Evolutionary conservation across 2,888 invertebrate species (phyloP), one percentile per base, ranked within the genome.

Genomic region (Molanna angustata): DNA sequence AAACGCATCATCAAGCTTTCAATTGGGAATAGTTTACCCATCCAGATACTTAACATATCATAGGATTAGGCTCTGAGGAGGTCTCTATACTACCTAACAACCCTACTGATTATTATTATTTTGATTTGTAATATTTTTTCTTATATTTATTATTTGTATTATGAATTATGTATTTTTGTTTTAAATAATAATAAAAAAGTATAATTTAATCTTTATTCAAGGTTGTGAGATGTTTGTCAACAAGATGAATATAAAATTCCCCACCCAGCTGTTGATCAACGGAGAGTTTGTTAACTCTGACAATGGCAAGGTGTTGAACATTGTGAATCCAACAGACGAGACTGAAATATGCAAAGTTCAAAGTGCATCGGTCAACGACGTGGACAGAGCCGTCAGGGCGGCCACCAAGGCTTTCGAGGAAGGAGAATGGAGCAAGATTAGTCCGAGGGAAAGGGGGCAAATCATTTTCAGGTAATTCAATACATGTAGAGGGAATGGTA

Each of bases 341-440:
- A 78, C 82, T 48, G 79, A 88, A 4, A 84, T 91, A 44, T 90
- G 90, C 62, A 73, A 84, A 57, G 89, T 83, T 3, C 82, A 86
- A 61, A 78, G 86, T 62, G 94, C 86, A 1, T 86, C 88, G 0
- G 75, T 67, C 0, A 82, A 78, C 2, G 97, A 98, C 68, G 94
- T 97, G 0, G 86, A 96, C 66, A 80, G 74, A 56, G 97, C 97
- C 0, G 95, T 95, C 0, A 78, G 79, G 41, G 92, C 94, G 0
- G 97, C 97, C 0, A 84, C 92, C 64, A 84, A 79, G 54, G 94
- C 95, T 0, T 95, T 94, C 67, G 84, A 90, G 51, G 78, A 82
- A 22, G 94, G 96, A 1, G 86, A 93, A 64, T 98, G 97, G 97
- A 84, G 88, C n/a, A 90, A 89, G 69, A 91, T 97, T 67, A 94